A percentile compares a stretch with the other conserved stretches of the same genome.
Evolutionary conservation across 2,888 invertebrate species (phyloP).

Genomic region (Drosophila paranaensis): DNA sequence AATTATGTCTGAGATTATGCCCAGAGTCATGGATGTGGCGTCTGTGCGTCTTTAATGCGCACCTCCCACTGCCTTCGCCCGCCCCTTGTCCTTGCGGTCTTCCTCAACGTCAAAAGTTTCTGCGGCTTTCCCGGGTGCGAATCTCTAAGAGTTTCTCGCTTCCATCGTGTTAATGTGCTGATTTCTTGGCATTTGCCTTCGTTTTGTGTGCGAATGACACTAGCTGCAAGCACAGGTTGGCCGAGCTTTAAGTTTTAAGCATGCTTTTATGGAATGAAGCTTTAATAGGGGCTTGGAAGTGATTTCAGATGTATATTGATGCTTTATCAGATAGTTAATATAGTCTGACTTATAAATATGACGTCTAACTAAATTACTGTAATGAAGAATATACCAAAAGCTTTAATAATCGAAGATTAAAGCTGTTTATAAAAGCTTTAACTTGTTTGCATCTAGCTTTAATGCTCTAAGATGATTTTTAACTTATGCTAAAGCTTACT

Average conservation of each 20-base stretch:
- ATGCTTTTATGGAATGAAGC: background rate
- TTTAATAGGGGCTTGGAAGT: background rate
- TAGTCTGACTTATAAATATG: background rate
- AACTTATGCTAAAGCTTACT: background rate
- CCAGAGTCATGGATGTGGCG: conserved; percentile 62
- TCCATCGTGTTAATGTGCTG: conserved; percentile 43
- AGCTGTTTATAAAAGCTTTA: background rate
- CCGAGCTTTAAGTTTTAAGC: background rate
- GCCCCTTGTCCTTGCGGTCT: conserved; percentile 40
- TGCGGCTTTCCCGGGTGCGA: conserved; percentile 61
- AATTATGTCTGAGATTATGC: conserved; percentile 80
- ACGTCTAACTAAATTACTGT: background rate
- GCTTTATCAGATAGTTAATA: background rate
- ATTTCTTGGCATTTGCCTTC: conserved; percentile 59
- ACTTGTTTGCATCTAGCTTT: no score
- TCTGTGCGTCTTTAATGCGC: conserved; percentile 41
- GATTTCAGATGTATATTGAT: background rate
- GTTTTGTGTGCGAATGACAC: conserved; percentile 36
- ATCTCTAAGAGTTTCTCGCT: conserved; percentile 44
- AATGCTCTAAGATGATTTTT: background rate
- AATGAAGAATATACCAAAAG: background rate
- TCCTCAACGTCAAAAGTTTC: conserved; percentile 67
- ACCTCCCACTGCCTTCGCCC: conserved; percentile 12
- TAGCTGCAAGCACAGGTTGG: conserved; percentile 9
- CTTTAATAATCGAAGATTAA: no score